Evolutionary conservation across 2,113 vertebrate genomes (phyloP), one percentile per base, ranked within the genome.

Genomic region (Hippocampus comes): DNA sequence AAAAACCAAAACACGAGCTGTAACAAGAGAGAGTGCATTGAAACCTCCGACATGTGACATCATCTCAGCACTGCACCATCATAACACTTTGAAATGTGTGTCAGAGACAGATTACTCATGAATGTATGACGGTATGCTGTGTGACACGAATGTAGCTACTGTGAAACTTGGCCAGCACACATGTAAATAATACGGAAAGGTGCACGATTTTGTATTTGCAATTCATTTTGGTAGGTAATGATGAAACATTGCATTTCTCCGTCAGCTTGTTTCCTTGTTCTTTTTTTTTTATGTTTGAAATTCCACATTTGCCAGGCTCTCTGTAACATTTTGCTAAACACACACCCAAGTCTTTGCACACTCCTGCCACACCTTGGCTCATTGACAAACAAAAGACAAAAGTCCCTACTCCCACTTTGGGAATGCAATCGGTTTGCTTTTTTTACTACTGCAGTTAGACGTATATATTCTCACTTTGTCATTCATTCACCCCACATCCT

Each of bases 1-100:
- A 97, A 0, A 92, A 53, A 0, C 91, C 91, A 5, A 97, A 97
- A 73, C 92, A 92, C 1, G 89, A 86, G 2, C 95, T 97, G 82
- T 48, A 81, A 82, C 53, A 38, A 72, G 8, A 78, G 42, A 1
- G 64, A 17, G n/a, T 0, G n/a, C 27, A 3, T 34, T 30, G 27
- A 20, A 34, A 61, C 15, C 21, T n/a, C n/a, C 56, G 27, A 12
- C 56, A 27, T 3, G 27, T 34, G 27, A 61, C 59, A 20, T 61
- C 59, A 61, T 61, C 15, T 61, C 59, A 34, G 34, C 27, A 8
- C 27, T 30, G 59, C 7, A 34, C 14, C 4, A 17, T 18, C 59
- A 18, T 18, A 60, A 18, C 27, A 30, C 6, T 27, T 61, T 17
- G 2, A 56, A 56, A 56, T 56, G 53, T 34, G 59, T 61, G 27